A percentile compares a stretch with the other conserved stretches of the same genome.
Evolutionary conservation across 2,888 invertebrate species (phyloP).

Genomic region (Mythimna vitellina): DNA sequence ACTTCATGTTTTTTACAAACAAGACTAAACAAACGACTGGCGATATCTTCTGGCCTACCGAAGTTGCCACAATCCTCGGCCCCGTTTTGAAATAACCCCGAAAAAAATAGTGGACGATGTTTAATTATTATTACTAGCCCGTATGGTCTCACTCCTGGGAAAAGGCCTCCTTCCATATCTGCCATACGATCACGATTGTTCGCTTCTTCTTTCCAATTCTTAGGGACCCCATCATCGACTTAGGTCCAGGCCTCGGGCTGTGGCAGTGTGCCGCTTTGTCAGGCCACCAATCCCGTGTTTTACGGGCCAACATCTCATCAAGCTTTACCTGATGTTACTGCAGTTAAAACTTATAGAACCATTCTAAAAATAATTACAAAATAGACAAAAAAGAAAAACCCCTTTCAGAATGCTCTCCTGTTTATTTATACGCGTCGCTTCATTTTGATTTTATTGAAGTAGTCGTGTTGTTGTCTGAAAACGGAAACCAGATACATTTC

Average conservation of each 20-base stretch:
- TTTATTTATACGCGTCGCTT: conserved; percentile 50
- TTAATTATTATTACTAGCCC: not conserved
- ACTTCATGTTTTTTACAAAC: not conserved
- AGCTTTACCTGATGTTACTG: conserved; percentile 2
- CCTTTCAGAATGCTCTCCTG: conserved; percentile 27
- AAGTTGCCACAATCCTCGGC: not conserved
- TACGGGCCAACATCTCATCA: too few species aligned
- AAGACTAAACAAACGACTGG: not conserved
- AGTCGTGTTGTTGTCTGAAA: conserved; percentile 25
- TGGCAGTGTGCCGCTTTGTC: too few species aligned
- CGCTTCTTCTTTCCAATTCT: too few species aligned
- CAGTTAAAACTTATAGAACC: conserved; percentile 9
- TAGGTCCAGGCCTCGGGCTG: too few species aligned
- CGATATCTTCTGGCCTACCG: not conserved
- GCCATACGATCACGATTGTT: too few species aligned
- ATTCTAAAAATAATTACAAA: conserved; percentile 39
- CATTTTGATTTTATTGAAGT: conserved; percentile 53
- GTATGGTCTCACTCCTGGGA: too few species aligned
- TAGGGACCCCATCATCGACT: too few species aligned
- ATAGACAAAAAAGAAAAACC: conserved; percentile 44
- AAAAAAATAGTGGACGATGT: not conserved
- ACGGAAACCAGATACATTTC: conserved; percentile 39
- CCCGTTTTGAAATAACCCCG: not conserved
- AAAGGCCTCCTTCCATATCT: too few species aligned
- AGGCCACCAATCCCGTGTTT: too few species aligned